A percentile compares a stretch with the other conserved stretches of the same genome.
These are phyloP conservation scores for Scaptodrosophila latifasciaeformis DNA, from an alignment of 2,888 invertebrate species.

Conservation along the genomic window DNA sequence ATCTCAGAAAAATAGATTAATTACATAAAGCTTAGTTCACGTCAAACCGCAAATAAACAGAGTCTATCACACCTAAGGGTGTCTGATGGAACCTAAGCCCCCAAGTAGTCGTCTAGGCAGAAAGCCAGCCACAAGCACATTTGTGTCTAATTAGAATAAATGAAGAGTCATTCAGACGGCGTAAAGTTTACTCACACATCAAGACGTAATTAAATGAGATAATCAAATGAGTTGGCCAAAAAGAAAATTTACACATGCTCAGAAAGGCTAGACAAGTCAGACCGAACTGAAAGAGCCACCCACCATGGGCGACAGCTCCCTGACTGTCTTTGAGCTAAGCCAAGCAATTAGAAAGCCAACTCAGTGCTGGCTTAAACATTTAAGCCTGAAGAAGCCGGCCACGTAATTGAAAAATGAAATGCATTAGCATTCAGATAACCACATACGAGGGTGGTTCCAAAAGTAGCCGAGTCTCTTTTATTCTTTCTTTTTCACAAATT, in stretches of 20 bases:
- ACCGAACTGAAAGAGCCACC: slow-evolving; percentile 5
- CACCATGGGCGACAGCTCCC: neutral
- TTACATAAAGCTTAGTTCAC: too few species aligned
- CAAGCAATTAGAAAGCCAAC: slow-evolving; percentile 41
- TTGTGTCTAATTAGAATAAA: slow-evolving; percentile 26
- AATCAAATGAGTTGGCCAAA: slow-evolving; percentile 19
- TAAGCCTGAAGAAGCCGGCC: too few species aligned
- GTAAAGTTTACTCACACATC: slow-evolving; percentile 4
- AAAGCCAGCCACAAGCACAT: too few species aligned
- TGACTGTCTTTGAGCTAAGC: neutral
- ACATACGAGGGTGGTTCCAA: too few species aligned
- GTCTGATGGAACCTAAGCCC: too few species aligned
- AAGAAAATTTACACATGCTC: neutral
- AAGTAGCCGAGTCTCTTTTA: too few species aligned
- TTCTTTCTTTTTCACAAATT: too few species aligned
- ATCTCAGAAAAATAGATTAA: too few species aligned
- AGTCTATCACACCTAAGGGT: too few species aligned
- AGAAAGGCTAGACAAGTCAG: too few species aligned
- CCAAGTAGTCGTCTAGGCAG: too few species aligned
- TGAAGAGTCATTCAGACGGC: neutral
- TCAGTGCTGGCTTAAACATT: neutral
- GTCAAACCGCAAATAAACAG: too few species aligned
- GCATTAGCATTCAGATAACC: slow-evolving; percentile 34
- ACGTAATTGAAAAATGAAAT: slow-evolving; percentile 40
- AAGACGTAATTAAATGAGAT: slow-evolving; percentile 7